A percentile compares a stretch with the other conserved stretches of the same genome.
phyloP scores from a whole-genome alignment of 2,113 vertebrate genomes.

The Dromiciops gliroides region DNA sequence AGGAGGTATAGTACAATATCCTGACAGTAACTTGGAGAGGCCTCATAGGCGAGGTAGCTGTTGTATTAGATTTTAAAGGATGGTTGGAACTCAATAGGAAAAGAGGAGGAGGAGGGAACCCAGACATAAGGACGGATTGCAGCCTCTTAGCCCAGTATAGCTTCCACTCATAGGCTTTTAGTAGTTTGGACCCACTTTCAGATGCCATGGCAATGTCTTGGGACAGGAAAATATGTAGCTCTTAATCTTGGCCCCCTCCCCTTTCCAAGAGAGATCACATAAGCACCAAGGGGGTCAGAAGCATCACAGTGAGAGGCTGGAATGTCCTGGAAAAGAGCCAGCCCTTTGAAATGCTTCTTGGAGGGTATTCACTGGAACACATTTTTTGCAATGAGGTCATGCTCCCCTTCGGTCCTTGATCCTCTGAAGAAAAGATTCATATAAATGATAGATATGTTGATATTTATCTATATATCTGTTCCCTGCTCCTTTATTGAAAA shows the following conservation, averaged over 20 bases:
- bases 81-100: neutral
- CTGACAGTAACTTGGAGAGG: neutral
- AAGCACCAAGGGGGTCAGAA: slow-evolving; percentile 40
- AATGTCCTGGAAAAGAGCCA: neutral
- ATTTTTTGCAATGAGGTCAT: slow-evolving; percentile 43
- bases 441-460: slow-evolving; percentile 26
- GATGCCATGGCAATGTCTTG: neutral
- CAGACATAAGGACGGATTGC: neutral
- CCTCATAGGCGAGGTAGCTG: neutral
- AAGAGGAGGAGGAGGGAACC: neutral
- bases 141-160: neutral
- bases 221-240: neutral
- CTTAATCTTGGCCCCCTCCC: neutral
- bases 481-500: neutral
- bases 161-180: neutral
- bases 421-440: slow-evolving; percentile 26
- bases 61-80: neutral
- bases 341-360: too few species aligned
- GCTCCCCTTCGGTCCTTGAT: slow-evolving; percentile 41
- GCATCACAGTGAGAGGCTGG: slow-evolving; percentile 9
- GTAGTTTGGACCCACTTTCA: neutral
- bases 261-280: neutral
- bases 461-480: neutral
- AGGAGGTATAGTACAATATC: neutral
- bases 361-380: slow-evolving; percentile 4